These are phyloP conservation scores for Lasioglossum malachurum DNA, from an alignment of 2,888 invertebrate species.

Conservation along the genomic window DNA sequence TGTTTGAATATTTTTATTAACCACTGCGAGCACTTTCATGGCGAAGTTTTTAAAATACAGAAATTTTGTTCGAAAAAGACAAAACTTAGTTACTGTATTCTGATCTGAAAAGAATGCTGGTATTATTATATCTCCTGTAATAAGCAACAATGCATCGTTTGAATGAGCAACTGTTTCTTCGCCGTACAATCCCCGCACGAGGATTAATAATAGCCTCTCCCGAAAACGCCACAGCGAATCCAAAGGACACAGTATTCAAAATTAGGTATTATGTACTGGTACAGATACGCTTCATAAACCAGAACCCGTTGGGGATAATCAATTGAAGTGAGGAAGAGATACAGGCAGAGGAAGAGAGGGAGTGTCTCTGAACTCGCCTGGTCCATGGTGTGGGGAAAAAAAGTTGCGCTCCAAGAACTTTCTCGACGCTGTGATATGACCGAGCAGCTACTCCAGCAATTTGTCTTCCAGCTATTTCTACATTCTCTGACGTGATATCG, in stretches of 20 bases:
- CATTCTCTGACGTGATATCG: constrained; percentile 11
- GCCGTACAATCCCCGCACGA: not conserved
- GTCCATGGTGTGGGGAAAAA: not conserved
- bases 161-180: not conserved
- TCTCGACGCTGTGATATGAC: constrained; percentile 15
- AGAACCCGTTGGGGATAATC: constrained; percentile 17
- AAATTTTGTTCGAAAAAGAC: not conserved
- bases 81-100: not conserved
- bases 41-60: not conserved
- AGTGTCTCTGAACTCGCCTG: not conserved
- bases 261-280: not conserved
- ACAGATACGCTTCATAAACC: not conserved
- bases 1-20: not conserved
- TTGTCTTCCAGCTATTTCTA: constrained; percentile 19
- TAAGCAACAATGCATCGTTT: not conserved
- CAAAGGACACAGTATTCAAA: not conserved
- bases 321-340: not conserved
- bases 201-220: not conserved
- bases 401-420: constrained; percentile 8
- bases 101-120: not conserved
- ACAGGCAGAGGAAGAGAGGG: not conserved
- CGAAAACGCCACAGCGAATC: not conserved
- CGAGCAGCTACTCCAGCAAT: constrained; percentile 23
- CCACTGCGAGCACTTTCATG: not conserved
- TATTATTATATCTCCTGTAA: not conserved